These are phyloP conservation scores for Erynnis tages DNA, from an alignment of 2,888 invertebrate species.

Conservation along the genomic window DNA sequence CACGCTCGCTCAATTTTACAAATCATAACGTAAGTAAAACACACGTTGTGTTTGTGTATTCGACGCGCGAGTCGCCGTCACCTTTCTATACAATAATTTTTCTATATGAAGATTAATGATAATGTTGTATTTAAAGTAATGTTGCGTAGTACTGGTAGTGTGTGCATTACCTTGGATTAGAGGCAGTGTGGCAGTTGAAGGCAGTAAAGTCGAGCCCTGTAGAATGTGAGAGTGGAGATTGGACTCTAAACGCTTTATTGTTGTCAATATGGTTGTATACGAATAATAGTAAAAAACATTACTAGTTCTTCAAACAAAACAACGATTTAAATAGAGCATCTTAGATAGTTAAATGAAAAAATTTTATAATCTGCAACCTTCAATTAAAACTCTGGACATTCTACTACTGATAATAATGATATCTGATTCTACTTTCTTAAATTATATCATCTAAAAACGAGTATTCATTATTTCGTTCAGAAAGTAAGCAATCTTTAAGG, in stretches of 20 bases:
- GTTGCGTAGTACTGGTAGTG: constrained; percentile 24
- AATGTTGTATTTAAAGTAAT: constrained; percentile 15
- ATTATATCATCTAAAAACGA: too few relatives aligned
- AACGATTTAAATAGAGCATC: background rate
- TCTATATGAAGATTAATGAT: constrained; percentile 43
- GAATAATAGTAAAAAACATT: constrained; percentile 1
- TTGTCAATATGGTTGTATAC: constrained; percentile 1
- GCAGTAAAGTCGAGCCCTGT: constrained; percentile 1
- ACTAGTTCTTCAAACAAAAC: constrained; percentile 1
- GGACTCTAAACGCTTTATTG: constrained; percentile 22
- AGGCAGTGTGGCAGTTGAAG: background rate
- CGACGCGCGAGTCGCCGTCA: constrained; percentile 16
- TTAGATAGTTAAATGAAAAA: too few relatives aligned
- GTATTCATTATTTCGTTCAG: too few relatives aligned
- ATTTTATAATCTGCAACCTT: too few relatives aligned
- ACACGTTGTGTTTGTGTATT: constrained; percentile 22
- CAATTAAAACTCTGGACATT: too few relatives aligned
- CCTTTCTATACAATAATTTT: constrained; percentile 51
- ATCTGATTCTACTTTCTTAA: too few relatives aligned
- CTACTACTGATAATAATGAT: too few relatives aligned
- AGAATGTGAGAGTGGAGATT: constrained; percentile 9
- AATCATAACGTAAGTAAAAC: constrained; percentile 32
- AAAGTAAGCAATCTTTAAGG: too few relatives aligned
- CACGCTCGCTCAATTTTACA: background rate
- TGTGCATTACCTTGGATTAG: constrained; percentile 4